These are phyloP conservation scores for Erinaceus europaeus DNA, from an alignment of 2,113 vertebrate species.

Conservation along the genomic window DNA sequence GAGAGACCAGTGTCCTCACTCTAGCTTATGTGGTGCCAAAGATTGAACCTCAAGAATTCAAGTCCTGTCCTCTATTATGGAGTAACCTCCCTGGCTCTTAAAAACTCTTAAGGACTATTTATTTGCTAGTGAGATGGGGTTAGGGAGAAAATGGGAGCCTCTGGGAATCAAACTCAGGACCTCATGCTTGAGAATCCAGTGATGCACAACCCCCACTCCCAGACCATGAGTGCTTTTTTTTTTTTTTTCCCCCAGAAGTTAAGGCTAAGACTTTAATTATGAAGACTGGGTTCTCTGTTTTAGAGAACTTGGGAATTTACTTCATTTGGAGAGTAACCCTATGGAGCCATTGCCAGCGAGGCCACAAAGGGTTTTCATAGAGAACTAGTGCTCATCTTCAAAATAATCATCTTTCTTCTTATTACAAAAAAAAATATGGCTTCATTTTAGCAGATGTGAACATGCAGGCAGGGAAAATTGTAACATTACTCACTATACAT, in stretches of 20 bases:
- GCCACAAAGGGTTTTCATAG: neutral
- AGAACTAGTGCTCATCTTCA: neutral
- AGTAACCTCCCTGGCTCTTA: no score
- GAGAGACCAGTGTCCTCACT: no score
- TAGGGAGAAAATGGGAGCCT: no score
- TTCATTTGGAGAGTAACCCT: neutral
- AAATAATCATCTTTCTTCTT: conserved; percentile 24
- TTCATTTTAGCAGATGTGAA: neutral
- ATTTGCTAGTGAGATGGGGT: no score
- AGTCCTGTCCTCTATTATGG: no score
- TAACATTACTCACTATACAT: conserved; percentile 1
- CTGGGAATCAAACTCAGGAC: no score
- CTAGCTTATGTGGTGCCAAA: no score
- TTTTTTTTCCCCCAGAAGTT: neutral
- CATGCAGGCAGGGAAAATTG: neutral
- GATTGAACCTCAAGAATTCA: no score
- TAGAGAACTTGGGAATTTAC: neutral
- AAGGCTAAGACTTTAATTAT: neutral
- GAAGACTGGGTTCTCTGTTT: neutral
- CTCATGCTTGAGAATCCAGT: no score
- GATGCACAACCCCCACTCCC: no score
- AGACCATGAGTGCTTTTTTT: no score
- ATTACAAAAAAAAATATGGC: neutral
- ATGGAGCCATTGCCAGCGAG: neutral
- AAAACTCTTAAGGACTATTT: no score